phyloP scores from a whole-genome alignment of 2,797 vertebrate genomes.

The Pantherophis vulpinus region DNA sequence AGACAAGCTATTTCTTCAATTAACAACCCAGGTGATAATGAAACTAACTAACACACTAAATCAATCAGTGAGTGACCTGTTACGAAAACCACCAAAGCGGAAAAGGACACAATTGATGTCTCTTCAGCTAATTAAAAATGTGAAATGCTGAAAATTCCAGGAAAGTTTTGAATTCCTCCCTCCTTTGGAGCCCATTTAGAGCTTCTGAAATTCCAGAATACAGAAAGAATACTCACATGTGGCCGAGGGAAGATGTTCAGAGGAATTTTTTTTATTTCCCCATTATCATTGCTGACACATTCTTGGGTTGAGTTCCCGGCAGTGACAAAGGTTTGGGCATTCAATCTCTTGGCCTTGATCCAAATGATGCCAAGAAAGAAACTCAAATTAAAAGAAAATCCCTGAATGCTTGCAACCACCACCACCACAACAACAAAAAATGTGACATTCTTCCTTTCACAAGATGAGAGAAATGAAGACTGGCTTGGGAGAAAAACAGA shows the following conservation, averaged over 20 bases:
- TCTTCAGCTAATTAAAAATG: not conserved
- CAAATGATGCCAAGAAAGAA: not conserved
- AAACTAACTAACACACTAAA: not conserved
- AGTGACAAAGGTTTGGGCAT: not conserved
- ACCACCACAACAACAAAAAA: not conserved
- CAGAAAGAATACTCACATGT: not conserved
- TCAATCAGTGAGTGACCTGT: not conserved
- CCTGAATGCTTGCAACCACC: not conserved
- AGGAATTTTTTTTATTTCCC: too few species aligned
- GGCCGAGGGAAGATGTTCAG: not conserved
- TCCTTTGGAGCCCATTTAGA: not conserved
- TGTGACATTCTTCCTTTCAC: not conserved
- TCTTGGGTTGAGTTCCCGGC: not conserved
- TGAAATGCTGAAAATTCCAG: not conserved
- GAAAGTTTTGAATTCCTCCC: not conserved
- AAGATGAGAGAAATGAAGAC: not conserved
- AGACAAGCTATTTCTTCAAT: not conserved
- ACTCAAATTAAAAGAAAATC: not conserved
- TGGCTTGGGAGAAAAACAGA: not conserved
- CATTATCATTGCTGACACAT: not conserved
- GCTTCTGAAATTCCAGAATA: not conserved
- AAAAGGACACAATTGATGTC: not conserved
- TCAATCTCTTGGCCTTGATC: not conserved
- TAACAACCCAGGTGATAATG: not conserved
- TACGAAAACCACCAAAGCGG: not conserved